These are phyloP conservation scores for Meteorus colon DNA, from an alignment of 2,888 invertebrate species.

Conservation along the genomic window DNA sequence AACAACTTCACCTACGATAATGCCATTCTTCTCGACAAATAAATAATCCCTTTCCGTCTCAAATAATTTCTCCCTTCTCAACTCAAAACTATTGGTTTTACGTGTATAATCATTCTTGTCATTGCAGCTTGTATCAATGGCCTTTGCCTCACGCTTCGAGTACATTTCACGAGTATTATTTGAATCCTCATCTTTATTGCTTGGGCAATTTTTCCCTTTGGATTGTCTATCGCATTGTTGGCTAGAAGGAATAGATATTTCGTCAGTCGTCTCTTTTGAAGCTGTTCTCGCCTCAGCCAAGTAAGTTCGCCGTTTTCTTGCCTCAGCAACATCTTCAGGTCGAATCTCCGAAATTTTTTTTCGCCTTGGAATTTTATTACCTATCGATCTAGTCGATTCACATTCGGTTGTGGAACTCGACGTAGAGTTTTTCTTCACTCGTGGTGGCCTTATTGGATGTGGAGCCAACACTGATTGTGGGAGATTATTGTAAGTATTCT, in stretches of 20 bases:
- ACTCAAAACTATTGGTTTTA: slow-evolving; percentile 57
- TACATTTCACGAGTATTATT: slow-evolving; percentile 37
- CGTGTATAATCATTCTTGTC: slow-evolving; percentile 37
- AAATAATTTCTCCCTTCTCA: slow-evolving; percentile 44
- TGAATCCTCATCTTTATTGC: background rate
- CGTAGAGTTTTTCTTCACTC: slow-evolving; percentile 81
- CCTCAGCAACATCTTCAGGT: slow-evolving; percentile 67
- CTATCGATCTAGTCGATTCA: slow-evolving; percentile 58
- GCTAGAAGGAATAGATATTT: slow-evolving; percentile 11
- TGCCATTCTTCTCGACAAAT: slow-evolving; percentile 47
- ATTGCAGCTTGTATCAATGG: slow-evolving; percentile 46
- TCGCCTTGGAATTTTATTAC: slow-evolving; percentile 53
- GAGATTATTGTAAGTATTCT: slow-evolving; percentile 26
- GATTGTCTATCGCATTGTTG: slow-evolving; percentile 26
- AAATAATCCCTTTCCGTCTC: slow-evolving; percentile 48
- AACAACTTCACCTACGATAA: slow-evolving; percentile 37
- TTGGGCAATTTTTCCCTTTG: slow-evolving; percentile 14
- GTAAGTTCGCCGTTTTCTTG: slow-evolving; percentile 56
- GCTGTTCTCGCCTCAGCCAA: slow-evolving; percentile 28
- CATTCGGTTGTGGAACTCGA: slow-evolving; percentile 66
- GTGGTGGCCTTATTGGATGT: slow-evolving; percentile 82
- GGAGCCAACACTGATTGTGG: slow-evolving; percentile 35
- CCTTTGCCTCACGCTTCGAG: slow-evolving; percentile 14
- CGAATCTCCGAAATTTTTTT: slow-evolving; percentile 65
- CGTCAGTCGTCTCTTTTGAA: slow-evolving; percentile 41